Percentiles rank a stretch among this genome's conserved stretches.
Evolutionary conservation across 2,113 vertebrate species (phyloP).

Genomic region (Anolis sagrei): DNA sequence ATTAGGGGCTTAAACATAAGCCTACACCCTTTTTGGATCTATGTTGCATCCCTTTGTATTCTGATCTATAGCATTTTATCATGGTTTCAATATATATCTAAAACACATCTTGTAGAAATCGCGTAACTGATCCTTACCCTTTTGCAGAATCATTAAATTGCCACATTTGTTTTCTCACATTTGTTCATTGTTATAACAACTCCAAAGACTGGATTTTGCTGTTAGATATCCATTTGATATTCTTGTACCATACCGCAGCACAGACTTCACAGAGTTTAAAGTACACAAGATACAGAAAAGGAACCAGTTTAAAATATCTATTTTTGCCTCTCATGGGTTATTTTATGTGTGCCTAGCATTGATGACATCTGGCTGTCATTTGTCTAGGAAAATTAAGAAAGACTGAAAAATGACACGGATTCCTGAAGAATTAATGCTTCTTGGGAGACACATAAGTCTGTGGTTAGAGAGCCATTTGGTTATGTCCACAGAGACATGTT

Average conservation of each 20-base stretch:
- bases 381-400: slow-evolving; percentile 25
- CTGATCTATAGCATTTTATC: neutral
- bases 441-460: slow-evolving; percentile 14
- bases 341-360: slow-evolving; percentile 26
- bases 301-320: neutral
- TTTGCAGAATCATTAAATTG: neutral
- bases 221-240: neutral
- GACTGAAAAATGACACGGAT: neutral
- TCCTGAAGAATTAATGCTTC: slow-evolving; percentile 32
- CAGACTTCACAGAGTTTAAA: neutral
- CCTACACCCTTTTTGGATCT: neutral
- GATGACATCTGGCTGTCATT: slow-evolving; percentile 44
- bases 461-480: slow-evolving; percentile 33
- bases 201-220: neutral
- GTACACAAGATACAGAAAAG: neutral
- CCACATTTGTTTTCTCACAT: slow-evolving; percentile 2
- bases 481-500: slow-evolving; percentile 21
- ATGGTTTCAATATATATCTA: neutral
- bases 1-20: neutral
- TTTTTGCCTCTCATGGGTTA: neutral
- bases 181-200: neutral
- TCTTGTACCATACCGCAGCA: neutral
- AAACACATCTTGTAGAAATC: neutral
- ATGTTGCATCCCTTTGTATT: neutral
- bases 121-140: neutral